phyloP scores from a whole-genome alignment of 2,797 vertebrate species.

The Sibirionetta formosa region DNA sequence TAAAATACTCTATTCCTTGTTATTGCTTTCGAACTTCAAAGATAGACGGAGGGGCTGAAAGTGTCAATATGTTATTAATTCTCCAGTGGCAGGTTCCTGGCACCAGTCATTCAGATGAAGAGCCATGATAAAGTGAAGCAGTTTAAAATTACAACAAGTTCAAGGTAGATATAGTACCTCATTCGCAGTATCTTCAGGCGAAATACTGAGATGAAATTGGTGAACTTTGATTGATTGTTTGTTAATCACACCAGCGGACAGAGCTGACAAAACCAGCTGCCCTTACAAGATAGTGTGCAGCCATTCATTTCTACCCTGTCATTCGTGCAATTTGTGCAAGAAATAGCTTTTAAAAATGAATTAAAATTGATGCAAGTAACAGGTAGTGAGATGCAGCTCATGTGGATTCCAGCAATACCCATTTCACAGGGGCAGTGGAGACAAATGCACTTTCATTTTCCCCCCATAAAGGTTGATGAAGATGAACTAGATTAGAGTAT shows the following conservation, averaged over 20 bases:
- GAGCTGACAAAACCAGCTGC: not conserved
- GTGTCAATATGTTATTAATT: slow-evolving; percentile 72
- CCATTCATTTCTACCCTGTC: not conserved
- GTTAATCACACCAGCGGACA: slow-evolving; percentile 27
- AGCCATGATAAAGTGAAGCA: slow-evolving; percentile 62
- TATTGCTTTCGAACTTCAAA: slow-evolving; percentile 47
- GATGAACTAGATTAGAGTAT: not conserved
- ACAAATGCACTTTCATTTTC: not conserved
- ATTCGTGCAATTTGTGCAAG: not conserved
- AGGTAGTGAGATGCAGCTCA: not conserved
- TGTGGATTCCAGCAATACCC: not conserved
- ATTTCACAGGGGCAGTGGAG: not conserved
- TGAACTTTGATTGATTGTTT: slow-evolving; percentile 34
- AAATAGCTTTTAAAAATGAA: slow-evolving; percentile 1
- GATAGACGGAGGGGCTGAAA: slow-evolving; percentile 18
- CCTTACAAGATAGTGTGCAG: not conserved
- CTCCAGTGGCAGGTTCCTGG: slow-evolving; percentile 56
- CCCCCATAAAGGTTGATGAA: not conserved
- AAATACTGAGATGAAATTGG: slow-evolving; percentile 34
- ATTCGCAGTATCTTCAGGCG: not conserved
- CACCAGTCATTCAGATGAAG: slow-evolving; percentile 62
- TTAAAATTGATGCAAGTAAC: slow-evolving; percentile 2
- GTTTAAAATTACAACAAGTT: slow-evolving; percentile 57
- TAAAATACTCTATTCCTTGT: slow-evolving; percentile 35
- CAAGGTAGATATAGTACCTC: slow-evolving; percentile 27